Conservation (phyloP, 2,113 vertebrate species). For the Cavia porcellus region DNA sequence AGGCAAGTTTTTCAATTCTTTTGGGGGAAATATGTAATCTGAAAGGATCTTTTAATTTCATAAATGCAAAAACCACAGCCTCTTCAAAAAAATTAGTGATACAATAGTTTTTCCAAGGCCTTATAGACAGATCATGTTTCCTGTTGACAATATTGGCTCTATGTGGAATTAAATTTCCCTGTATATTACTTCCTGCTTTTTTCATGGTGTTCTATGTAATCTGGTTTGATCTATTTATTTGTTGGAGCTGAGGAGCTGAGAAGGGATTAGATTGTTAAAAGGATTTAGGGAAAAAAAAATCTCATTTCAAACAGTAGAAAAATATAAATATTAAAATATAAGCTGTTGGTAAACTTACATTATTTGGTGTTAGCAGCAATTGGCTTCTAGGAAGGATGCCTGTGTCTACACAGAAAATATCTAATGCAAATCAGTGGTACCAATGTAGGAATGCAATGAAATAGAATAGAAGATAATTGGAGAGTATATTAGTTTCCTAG, state of each 20-base stretch:
- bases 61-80: neutral
- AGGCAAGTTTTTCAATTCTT: slow-evolving; percentile 4
- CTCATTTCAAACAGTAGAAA: neutral
- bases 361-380: neutral
- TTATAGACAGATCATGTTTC: slow-evolving; percentile 12
- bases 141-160: slow-evolving; percentile 44
- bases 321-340: slow-evolving; percentile 37
- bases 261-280: neutral
- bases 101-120: neutral
- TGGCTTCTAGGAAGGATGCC: neutral
- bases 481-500: neutral
- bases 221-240: slow-evolving; percentile 41
- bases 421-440: neutral
- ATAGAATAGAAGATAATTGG: neutral
- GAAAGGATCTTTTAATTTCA: slow-evolving; percentile 33
- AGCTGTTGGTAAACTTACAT: neutral
- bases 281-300: neutral
- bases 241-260: neutral
- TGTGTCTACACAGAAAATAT: neutral
- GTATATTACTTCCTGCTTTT: neutral
- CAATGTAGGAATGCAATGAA: neutral
- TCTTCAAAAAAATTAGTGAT: slow-evolving; percentile 38
- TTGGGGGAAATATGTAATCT: neutral
- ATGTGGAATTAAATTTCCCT: slow-evolving; percentile 18
- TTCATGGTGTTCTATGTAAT: neutral